These are phyloP conservation scores for Tetranychus piercei DNA, from an alignment of 2,888 invertebrate species.

Conservation along the genomic window DNA sequence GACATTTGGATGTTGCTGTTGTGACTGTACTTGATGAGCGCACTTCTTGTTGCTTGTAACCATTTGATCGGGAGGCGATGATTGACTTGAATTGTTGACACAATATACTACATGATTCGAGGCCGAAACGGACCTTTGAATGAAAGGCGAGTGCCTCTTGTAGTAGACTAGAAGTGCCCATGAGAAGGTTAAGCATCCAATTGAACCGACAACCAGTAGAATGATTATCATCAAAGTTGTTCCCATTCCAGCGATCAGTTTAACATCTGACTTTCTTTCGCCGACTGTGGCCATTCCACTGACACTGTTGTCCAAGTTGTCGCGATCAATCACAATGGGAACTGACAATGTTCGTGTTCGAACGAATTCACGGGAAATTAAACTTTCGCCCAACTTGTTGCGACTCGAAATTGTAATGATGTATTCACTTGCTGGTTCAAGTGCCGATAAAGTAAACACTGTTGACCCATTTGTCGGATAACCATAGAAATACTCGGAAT, in stretches of 20 bases:
- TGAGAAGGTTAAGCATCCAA: background rate
- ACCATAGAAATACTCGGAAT: background rate
- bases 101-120: too few relatives aligned
- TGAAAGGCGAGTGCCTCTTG: background rate
- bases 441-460: background rate
- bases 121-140: background rate
- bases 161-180: background rate
- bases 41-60: background rate
- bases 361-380: background rate
- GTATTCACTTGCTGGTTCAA: constrained; percentile 1
- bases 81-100: background rate
- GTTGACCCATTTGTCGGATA: background rate
- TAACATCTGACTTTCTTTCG: background rate
- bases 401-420: background rate
- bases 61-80: background rate
- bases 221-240: background rate
- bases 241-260: background rate
- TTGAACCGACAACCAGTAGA: background rate
- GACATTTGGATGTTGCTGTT: background rate
- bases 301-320: background rate
- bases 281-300: background rate
- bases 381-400: background rate
- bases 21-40: background rate
- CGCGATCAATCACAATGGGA: background rate
- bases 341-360: background rate